phyloP scores from a whole-genome alignment of 2,113 vertebrate genomes.

The Dryoscopus gambensis region DNA sequence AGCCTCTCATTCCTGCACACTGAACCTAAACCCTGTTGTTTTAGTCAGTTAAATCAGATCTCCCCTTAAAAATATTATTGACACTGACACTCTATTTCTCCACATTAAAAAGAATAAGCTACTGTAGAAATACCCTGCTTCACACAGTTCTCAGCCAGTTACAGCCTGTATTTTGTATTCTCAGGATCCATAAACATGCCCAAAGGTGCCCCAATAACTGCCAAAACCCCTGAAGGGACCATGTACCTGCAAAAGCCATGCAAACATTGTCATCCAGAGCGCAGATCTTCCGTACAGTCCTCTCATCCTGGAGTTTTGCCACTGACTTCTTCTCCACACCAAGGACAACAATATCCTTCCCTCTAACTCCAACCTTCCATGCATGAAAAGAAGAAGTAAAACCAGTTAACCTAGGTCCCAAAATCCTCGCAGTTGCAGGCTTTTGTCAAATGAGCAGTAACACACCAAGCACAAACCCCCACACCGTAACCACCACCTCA shows the following conservation, averaged over 20 bases:
- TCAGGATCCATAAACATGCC: background rate
- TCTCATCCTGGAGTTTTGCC: constrained; percentile 86
- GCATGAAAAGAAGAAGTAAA: background rate
- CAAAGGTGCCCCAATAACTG: background rate
- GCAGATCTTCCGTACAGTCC: constrained; percentile 86
- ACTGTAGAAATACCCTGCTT: background rate
- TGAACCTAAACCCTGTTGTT: background rate
- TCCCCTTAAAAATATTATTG: background rate
- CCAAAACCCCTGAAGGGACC: accelerated
- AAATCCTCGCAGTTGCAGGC: background rate
- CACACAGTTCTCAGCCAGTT: background rate
- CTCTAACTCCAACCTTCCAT: constrained; percentile 81
- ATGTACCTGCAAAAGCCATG: constrained; percentile 85
- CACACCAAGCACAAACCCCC: background rate
- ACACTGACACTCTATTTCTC: background rate
- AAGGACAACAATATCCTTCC: constrained; percentile 84
- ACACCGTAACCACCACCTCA: background rate
- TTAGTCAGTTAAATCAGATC: background rate
- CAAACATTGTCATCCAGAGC: constrained; percentile 85
- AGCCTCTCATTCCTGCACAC: background rate
- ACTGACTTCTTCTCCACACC: constrained; percentile 89
- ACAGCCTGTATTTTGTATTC: background rate
- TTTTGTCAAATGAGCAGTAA: background rate
- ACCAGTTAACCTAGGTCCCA: background rate
- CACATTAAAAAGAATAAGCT: background rate